Conservation (phyloP, 2,113 vertebrate genomes). For the Cyrtonyx montezumae region DNA sequence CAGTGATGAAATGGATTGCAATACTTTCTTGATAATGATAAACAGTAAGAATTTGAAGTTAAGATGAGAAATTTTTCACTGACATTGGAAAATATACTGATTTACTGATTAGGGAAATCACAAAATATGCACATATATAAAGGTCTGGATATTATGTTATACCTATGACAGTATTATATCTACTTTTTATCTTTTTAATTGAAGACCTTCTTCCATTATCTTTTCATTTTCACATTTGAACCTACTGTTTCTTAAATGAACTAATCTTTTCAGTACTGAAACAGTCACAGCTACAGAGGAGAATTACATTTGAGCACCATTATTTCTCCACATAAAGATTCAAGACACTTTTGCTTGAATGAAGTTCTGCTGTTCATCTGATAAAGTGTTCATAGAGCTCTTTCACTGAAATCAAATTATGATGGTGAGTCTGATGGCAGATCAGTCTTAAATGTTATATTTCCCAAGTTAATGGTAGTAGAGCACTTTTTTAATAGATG, state of each 20-base stretch:
- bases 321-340: neutral
- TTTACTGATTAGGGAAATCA: neutral
- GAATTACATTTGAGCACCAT: neutral
- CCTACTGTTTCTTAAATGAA: neutral
- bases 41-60: neutral
- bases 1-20: slow-evolving; percentile 34
- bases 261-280: neutral
- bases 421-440: neutral
- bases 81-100: slow-evolving; percentile 1
- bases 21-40: slow-evolving; percentile 10
- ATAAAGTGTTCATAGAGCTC: neutral
- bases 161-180: neutral
- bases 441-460: neutral
- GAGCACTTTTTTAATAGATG: neutral
- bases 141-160: neutral
- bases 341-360: neutral
- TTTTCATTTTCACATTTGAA: neutral
- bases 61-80: slow-evolving; percentile 12
- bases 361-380: neutral
- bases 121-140: neutral
- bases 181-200: neutral
- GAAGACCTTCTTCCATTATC: neutral
- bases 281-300: neutral
- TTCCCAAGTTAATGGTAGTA: neutral
- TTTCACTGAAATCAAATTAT: neutral